A percentile compares a stretch with the other conserved stretches of the same genome.
Conservation (phyloP, 2,797 vertebrate genomes). For the Neopelma chrysocephalum region DNA sequence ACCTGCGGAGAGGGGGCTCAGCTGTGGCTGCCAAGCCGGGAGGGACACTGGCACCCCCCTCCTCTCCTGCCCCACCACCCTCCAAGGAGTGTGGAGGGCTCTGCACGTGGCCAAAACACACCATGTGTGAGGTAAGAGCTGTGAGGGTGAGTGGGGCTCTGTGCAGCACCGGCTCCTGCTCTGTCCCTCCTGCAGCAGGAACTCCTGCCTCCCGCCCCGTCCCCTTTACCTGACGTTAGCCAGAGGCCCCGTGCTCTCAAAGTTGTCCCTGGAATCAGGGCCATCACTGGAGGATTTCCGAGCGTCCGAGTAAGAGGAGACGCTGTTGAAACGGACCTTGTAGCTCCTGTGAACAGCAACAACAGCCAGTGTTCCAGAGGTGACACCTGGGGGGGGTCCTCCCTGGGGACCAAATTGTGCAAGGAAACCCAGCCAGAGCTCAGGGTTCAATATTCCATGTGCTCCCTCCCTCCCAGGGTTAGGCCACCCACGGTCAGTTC, state of each 20-base stretch:
- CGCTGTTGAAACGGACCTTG: slow-evolving; percentile 98
- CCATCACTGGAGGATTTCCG: slow-evolving; percentile 92
- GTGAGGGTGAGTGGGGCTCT: fast-evolving
- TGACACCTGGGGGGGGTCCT: fast-evolving
- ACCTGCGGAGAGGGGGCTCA: slow-evolving; percentile 73
- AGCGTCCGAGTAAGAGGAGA: slow-evolving; percentile 93
- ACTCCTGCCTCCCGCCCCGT: fast-evolving
- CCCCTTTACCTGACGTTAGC: slow-evolving; percentile 91
- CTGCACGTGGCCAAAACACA: fast-evolving
- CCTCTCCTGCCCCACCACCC: fast-evolving
- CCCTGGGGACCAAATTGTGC: fast-evolving
- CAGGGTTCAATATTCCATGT: neutral
- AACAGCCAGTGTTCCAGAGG: fast-evolving
- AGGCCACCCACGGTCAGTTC: neutral
- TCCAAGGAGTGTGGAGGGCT: neutral
- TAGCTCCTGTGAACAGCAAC: slow-evolving; percentile 85
- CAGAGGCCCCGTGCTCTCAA: slow-evolving; percentile 92
- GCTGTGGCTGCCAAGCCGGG: neutral
- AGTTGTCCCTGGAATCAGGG: slow-evolving; percentile 87
- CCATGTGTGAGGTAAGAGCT: neutral
- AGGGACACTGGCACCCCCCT: too few species aligned
- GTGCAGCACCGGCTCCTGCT: neutral
- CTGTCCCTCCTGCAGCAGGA: neutral
- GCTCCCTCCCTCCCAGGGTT: fast-evolving
- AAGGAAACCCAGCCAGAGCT: neutral